Percentiles rank a stretch among this genome's conserved stretches.
Conservation (phyloP, 92 coral and sea anemone species). For the Phymanthus crucifer region DNA sequence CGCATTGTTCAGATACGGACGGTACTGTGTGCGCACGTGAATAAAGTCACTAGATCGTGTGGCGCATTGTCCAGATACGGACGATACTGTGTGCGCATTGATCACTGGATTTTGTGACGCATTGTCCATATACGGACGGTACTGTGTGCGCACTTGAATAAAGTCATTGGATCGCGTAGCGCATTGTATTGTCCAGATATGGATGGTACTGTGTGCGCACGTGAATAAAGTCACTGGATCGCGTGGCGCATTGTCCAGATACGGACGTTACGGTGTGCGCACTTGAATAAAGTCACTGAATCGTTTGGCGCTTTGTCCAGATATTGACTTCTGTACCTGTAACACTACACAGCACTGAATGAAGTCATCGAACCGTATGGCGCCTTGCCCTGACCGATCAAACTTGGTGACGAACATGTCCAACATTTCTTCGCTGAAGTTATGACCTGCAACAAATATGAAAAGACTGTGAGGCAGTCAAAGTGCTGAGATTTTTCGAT, state of each 20-base stretch:
- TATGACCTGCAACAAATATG: conserved; percentile 60
- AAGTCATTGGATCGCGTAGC: neutral
- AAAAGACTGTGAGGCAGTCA: neutral
- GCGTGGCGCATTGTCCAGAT: conserved; percentile 72
- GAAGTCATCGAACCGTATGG: conserved; percentile 92
- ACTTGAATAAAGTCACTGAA: conserved; percentile 79
- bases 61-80: too few relatives aligned
- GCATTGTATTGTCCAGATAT: too few relatives aligned
- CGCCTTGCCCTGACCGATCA: conserved; percentile 88
- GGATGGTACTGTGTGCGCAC: conserved; percentile 25
- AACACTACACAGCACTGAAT: conserved; percentile 97
- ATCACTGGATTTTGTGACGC: conserved; percentile 84
- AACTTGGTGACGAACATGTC: conserved; percentile 78
- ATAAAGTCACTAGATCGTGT: conserved; percentile 81
- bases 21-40: conserved; percentile 52
- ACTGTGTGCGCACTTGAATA: too few relatives aligned
- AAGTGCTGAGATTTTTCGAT: too few relatives aligned
- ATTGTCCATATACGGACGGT: conserved; percentile 52
- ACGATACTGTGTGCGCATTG: conserved; percentile 46
- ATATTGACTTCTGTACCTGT: too few relatives aligned
- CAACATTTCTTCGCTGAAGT: conserved; percentile 80
- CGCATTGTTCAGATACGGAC: too few relatives aligned
- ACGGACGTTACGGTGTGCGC: too few relatives aligned
- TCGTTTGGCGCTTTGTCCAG: too few relatives aligned
- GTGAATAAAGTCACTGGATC: too few relatives aligned